Evolutionary conservation across 2,888 invertebrate species (phyloP).

Genomic region (Cryptophagus acutangulus): DNA sequence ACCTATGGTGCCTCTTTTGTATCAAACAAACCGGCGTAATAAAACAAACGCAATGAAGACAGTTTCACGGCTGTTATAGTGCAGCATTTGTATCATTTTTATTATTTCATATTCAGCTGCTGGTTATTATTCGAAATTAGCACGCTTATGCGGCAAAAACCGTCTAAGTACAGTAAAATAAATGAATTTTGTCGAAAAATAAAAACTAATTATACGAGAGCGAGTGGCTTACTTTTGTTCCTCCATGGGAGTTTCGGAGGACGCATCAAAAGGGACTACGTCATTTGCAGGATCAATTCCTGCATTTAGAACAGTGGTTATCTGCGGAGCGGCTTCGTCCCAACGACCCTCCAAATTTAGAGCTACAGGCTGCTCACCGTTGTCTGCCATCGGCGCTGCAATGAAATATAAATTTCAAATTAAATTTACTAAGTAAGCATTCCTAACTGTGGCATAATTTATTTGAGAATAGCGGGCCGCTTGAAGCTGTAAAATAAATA

Average conservation of each 20-base stretch:
- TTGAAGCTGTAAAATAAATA: slow-evolving; percentile 22
- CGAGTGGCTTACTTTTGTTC: slow-evolving; percentile 72
- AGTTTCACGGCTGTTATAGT: too few relatives aligned
- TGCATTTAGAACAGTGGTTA: slow-evolving; percentile 44
- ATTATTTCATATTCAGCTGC: too few relatives aligned
- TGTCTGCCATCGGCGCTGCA: slow-evolving; percentile 12
- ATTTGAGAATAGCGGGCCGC: slow-evolving; percentile 18
- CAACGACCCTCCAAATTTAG: slow-evolving; percentile 53
- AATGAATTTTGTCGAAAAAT: not conserved
- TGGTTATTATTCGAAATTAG: too few relatives aligned
- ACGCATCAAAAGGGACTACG: slow-evolving; percentile 79
- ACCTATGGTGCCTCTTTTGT: not conserved
- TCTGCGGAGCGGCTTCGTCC: slow-evolving; percentile 57
- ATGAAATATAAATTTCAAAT: slow-evolving; percentile 26
- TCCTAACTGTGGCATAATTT: slow-evolving; percentile 15
- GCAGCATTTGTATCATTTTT: too few relatives aligned
- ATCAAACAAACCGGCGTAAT: too few relatives aligned
- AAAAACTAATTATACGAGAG: not conserved
- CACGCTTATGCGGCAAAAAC: not conserved
- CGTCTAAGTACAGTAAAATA: not conserved
- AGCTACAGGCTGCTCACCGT: slow-evolving; percentile 11
- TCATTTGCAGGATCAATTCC: slow-evolving; percentile 55
- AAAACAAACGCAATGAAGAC: too few relatives aligned
- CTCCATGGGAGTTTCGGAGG: slow-evolving; percentile 76
- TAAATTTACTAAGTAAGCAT: slow-evolving; percentile 20